These are phyloP conservation scores for Agonopterix heracliana DNA, from an alignment of 2,888 invertebrate species.

Conservation along the genomic window DNA sequence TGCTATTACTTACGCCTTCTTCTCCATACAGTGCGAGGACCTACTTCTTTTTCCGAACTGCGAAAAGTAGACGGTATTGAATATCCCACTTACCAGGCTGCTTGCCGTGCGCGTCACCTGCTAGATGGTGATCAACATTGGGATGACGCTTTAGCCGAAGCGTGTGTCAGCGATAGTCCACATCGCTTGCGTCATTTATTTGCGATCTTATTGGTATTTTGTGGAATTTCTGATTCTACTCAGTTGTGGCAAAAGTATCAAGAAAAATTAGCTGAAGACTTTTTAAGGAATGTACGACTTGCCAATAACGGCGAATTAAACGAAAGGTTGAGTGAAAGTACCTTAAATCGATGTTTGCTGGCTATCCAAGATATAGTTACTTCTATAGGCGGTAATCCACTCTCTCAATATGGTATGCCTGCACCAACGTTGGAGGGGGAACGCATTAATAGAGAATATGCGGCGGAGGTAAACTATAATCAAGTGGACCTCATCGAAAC, in stretches of 20 bases:
- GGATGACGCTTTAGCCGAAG: constrained; percentile 18
- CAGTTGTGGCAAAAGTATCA: neutral
- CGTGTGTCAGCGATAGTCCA: constrained; percentile 19
- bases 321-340: no score
- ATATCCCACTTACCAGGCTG: constrained; percentile 12
- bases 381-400: neutral
- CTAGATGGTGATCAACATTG: constrained; percentile 12
- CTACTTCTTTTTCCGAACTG: constrained; percentile 9
- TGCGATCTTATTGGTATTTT: no score
- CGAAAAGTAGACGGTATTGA: constrained; percentile 5
- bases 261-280: no score
- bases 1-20: constrained; percentile 7
- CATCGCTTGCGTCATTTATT: constrained; percentile 3
- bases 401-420: neutral
- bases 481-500: neutral
- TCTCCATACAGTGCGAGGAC: constrained; percentile 7
- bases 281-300: no score
- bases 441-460: constrained; percentile 1
- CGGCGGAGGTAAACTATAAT: neutral
- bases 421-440: neutral
- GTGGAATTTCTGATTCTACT: no score
- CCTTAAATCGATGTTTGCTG: no score
- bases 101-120: constrained; percentile 13
- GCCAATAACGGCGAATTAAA: no score
- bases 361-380: no score